phyloP scores from a whole-genome alignment of 2,888 invertebrate genomes.

The Caenorhabditis drosophilae region DNA sequence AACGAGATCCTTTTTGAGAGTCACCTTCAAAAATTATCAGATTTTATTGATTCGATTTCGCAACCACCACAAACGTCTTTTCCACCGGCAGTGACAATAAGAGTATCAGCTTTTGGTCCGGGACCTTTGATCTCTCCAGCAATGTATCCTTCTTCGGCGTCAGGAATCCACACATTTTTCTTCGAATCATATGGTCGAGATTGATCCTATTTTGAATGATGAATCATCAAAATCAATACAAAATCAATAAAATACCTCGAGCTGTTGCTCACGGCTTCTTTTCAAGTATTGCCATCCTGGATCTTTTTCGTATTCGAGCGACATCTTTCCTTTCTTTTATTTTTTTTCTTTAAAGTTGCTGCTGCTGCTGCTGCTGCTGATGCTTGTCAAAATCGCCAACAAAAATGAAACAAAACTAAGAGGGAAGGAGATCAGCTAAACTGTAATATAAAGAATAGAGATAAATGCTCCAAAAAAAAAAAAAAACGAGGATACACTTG shows the following conservation, averaged over 20 bases:
- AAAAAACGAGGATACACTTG: neutral
- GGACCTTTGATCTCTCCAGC: slow-evolving; percentile 93
- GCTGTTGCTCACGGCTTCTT: slow-evolving; percentile 59
- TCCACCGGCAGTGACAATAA: slow-evolving; percentile 85
- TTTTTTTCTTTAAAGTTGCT: too few relatives aligned
- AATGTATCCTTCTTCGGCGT: slow-evolving; percentile 78
- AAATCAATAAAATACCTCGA: slow-evolving; percentile 43
- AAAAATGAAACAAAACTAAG: too few relatives aligned
- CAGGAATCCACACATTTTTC: slow-evolving; percentile 63
- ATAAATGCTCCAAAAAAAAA: neutral
- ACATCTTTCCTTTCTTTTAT: too few relatives aligned
- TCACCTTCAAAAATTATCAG: slow-evolving; percentile 73
- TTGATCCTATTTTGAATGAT: slow-evolving; percentile 82
- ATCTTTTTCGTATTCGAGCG: slow-evolving; percentile 63
- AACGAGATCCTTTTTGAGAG: slow-evolving; percentile 86
- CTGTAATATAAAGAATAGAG: neutral
- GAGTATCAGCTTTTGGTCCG: slow-evolving; percentile 90
- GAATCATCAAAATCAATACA: slow-evolving; percentile 80
- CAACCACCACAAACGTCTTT: slow-evolving; percentile 73
- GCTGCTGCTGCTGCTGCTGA: too few relatives aligned
- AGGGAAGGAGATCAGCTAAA: too few relatives aligned
- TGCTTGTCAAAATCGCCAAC: too few relatives aligned
- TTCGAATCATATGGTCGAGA: slow-evolving; percentile 60
- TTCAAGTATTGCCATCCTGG: slow-evolving; percentile 69
- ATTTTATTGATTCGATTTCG: neutral